Evolutionary conservation across 2,888 invertebrate species (phyloP), one percentile per base, ranked within the genome.

Genomic region (Limenitis camilla): DNA sequence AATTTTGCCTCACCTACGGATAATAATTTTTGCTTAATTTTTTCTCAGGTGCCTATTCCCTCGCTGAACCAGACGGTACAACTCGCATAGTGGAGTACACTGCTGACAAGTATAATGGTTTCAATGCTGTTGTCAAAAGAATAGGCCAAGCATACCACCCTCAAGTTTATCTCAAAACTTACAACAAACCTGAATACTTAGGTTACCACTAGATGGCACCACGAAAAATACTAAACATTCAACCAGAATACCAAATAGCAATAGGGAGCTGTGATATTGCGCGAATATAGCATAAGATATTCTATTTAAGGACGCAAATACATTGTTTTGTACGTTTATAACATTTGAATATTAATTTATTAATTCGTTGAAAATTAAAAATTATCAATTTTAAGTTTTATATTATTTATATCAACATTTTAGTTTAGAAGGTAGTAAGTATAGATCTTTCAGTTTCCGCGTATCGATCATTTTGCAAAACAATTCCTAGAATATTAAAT

Each of bases 81-180:
- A 88, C 85, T 40, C 83, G 88, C 45, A 76, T 88, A 48, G 88
- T 88, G 1, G 88, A 88, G 61, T 88, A 88, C 71, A 88, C 88
- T 40, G 87, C 88, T 31, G 88, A 88, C 68, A 86, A 88, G 55
- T 74, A 75, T 68, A 74, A 87, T 59, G 88, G 88, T 5, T 88
- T 88, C 72, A 84, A 85, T 65, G 88, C 88, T 27, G 76, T 88
- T n/a, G 88, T 88, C 56, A 87, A 85, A 66, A 80, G 83, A 61
- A 76, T 88, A 45, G 88, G 88, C 11, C 80, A 85, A 56, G 85
- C 86, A 9, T 72, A 78, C 59, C 87, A 87, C 61, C 85, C 88
- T 32, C 86, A 86, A 64, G 73, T 79, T 53, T 80, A 87, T 64
- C 69, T 69, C 51, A 68, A 69, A 27, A 70, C 71, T 48, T 68